Base-by-base conservation (phyloP, 2,888 invertebrate genomes). In the Lochmaea capreae region DNA sequence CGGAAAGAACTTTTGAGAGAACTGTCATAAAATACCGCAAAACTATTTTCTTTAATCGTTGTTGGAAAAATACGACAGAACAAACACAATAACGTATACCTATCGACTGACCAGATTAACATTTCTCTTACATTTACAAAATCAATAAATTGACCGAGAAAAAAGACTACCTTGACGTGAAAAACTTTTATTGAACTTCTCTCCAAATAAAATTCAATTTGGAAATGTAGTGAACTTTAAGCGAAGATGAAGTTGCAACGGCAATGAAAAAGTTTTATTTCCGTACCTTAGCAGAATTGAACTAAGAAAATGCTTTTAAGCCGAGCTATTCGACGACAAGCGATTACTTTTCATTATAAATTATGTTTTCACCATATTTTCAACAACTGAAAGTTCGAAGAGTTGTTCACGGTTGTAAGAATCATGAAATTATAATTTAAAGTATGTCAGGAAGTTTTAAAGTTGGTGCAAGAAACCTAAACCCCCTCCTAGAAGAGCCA, bases 131-230 rank as follows among this genome's bases (percentile, higher is more conserved):
- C n/a, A 54, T 54, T 54, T 11, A 54, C 11, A 16, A 18, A 54
- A 9, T 16, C 18, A 54, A 54, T 54, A 54, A 54, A 18, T 54
- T 54, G 18, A 10, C 54, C 14, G 5, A 52, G 14, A 12, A 46
- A 46, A 52, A n/a, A 52, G 52, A 52, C 52, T 18, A 54, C 16
- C 16, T 3, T 16, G n/a, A 16, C n/a, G 10, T 16, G 6, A 9
- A 11, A 54, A 18, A 52, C 52, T 52, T 52, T 52, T 16, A n/a
- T 52, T 8, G 52, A 54, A 54, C 54, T 54, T 54, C 54, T 54
- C 33, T 39, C 8, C 18, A 88, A 84, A 83, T 58, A 67, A 61
- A 61, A 61, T 61, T 72, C 67, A 52, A 58, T 62, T 65, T 42
- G 9, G 26, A 49, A 68, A 46, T 69, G n/a, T 59, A 49, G 49